Conservation (phyloP, 2,797 vertebrate species). For the Gastrophryne carolinensis region DNA sequence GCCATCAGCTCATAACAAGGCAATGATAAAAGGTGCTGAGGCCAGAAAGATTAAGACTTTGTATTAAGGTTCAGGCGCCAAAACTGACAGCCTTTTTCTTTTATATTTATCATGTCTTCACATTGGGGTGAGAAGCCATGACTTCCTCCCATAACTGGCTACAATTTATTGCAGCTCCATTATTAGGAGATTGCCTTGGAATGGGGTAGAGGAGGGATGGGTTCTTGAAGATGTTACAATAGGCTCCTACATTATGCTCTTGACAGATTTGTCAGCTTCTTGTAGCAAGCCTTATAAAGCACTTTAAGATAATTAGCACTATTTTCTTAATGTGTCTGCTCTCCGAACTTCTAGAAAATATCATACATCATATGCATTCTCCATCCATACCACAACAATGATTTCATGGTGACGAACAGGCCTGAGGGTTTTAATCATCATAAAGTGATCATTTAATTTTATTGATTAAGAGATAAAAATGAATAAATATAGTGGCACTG, state of each 20-base stretch:
- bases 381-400: conserved; percentile 56
- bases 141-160: conserved; percentile 82
- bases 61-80: conserved; percentile 84
- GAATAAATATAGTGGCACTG: conserved; percentile 77
- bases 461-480: conserved; percentile 83
- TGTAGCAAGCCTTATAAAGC: conserved; percentile 89
- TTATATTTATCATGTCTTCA: conserved; percentile 91
- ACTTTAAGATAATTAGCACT: conserved; percentile 97
- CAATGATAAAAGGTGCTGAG: conserved; percentile 88
- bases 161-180: conserved; percentile 92
- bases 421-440: conserved; percentile 75
- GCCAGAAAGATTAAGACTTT: conserved; percentile 90
- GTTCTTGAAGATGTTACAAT: conserved; percentile 89
- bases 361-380: conserved; percentile 79
- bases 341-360: conserved; percentile 76
- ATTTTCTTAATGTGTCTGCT: conserved; percentile 94
- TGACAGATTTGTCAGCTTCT: conserved; percentile 95
- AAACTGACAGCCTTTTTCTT: conserved; percentile 89
- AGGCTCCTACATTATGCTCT: conserved; percentile 89
- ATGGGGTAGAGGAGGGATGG: conserved; percentile 81
- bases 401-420: conserved; percentile 65
- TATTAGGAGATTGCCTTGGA: conserved; percentile 87
- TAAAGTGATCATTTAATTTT: conserved; percentile 77
- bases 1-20: conserved; percentile 87
- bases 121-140: conserved; percentile 84